A percentile compares a stretch with the other conserved stretches of the same genome.
These are phyloP conservation scores for Rhyacophila brunnea DNA, from an alignment of 1,140 invertebrate genomes.

Conservation along the genomic window DNA sequence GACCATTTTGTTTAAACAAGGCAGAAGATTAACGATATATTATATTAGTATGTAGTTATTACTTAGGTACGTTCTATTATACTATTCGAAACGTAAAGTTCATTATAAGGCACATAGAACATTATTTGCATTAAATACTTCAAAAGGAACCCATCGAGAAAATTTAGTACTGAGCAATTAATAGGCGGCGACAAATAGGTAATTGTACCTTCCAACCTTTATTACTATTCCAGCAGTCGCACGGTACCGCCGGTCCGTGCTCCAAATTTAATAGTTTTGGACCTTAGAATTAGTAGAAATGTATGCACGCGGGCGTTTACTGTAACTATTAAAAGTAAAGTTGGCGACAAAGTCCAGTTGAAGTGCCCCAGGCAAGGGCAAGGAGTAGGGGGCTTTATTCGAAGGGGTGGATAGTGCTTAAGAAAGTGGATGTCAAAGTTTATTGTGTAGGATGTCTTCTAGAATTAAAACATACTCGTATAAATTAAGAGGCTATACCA, in stretches of 20 bases:
- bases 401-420: conserved; percentile 15
- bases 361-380: conserved; percentile 6
- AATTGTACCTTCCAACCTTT: conserved; percentile 31
- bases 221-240: conserved; percentile 31
- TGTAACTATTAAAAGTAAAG: conserved; percentile 36
- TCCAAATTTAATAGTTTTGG: conserved; percentile 32
- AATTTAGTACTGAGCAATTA: conserved; percentile 11
- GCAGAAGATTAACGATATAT: too few relatives aligned
- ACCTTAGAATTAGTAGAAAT: conserved; percentile 35
- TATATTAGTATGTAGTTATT: too few relatives aligned
- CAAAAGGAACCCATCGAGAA: background rate
- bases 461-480: too few relatives aligned
- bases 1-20: too few relatives aligned
- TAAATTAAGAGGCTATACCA: too few relatives aligned
- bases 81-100: too few relatives aligned
- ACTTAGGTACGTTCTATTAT: too few relatives aligned
- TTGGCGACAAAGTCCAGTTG: conserved; percentile 31
- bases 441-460: too few relatives aligned
- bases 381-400: background rate
- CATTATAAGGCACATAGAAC: background rate
- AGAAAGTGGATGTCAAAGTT: conserved; percentile 21
- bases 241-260: background rate
- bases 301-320: conserved; percentile 34
- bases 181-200: conserved; percentile 24
- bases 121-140: conserved; percentile 1